Evolutionary conservation across 2,888 invertebrate species (phyloP), one percentile per base, ranked within the genome.

Genomic region (Pocota personata): DNA sequence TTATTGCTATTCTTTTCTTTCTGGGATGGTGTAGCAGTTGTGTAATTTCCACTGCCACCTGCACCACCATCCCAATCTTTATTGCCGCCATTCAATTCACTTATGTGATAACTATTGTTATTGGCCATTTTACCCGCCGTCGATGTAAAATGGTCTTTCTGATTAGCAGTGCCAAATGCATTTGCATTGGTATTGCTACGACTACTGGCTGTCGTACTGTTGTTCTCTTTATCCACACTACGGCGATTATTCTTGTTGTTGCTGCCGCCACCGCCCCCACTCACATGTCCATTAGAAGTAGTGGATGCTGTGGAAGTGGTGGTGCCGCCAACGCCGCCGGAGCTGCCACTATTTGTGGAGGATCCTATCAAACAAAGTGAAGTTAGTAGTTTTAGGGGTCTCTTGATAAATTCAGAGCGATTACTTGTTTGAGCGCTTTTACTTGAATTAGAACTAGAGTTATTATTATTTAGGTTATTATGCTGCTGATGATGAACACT

Each of bases 151-250:
- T 75, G 57, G 40, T 80, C 84, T 58, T 80, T 86, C 7, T 86
- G 84, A 69, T 62, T 55, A 32, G 55, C 62, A 30, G 30, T 37
- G 46, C 46, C 57, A 64, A 40, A 27, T 52, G 50, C 8, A 37
- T 37, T 77, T 7, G 66, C 43, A 52, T 52, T 82, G 52, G 52
- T 32, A 50, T 64, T 80, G 35, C 40, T 72, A 16, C 76, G 71
- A 77, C 76, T 72, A 60, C 66, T 72, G 21, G 50, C 27, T 48
- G 82, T 27, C 66, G 72, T 46, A 48, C 27, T 76, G 21, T 90
- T 90, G 73, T 90, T 92, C 50, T 92, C 92, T 88, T 92, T 92
- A 87, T 92, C 92, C 87, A 90, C 88, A 88, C 92, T 92, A 78
- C 92, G 92, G 55, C 92, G 91, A 88, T 90, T 91, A 88, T 89